Evolutionary conservation across 2,113 vertebrate species (phyloP), one percentile per base, ranked within the genome.

Genomic region (Zingel zingel): DNA sequence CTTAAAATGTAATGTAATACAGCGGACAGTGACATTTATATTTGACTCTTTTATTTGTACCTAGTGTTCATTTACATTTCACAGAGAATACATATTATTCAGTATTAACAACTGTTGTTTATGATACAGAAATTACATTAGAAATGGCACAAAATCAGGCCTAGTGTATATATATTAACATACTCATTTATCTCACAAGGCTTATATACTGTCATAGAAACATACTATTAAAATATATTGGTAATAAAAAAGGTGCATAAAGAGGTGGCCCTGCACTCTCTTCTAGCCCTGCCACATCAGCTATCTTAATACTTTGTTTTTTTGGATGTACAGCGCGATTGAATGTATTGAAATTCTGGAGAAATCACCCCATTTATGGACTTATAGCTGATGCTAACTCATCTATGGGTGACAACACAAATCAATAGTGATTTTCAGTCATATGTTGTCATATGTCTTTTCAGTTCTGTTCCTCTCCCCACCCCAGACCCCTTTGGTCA

Each of bases 221-320:
- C 14, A 45, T 69, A 53, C 1, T 23, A 54, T 45, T 48, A 19
- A 74, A 71, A 69, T 83, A 74, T 66, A 76, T 13, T 10, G 1
- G 1, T 66, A 7, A 0, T 23, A 86, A 50, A 47, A 79, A 73
- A 57, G 0, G 33, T 50, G 12, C 45, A 25, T n/a, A 18, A 83
- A 84, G 67, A 93, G 74, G 84, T 89, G 78, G 30, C 74, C 83
- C 87, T 79, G 81, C 88, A 72, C 84, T 78, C 85, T 90, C 81
- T 76, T 11, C 33, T 18, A 8, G 47, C 3, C 15, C 30, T 48
- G 57, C 19, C 70, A 11, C 33, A 57, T 8, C 19, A 57, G 3
- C 0, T 48, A 19, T 33, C 1, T 21, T n/a, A 27, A 5, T 15
- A 21, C 33, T 62, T 16, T 51, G 51, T 56, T 53, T 14, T 27